Base-by-base conservation (phyloP, 1,140 invertebrate species). In the Papilio polytes region DNA sequence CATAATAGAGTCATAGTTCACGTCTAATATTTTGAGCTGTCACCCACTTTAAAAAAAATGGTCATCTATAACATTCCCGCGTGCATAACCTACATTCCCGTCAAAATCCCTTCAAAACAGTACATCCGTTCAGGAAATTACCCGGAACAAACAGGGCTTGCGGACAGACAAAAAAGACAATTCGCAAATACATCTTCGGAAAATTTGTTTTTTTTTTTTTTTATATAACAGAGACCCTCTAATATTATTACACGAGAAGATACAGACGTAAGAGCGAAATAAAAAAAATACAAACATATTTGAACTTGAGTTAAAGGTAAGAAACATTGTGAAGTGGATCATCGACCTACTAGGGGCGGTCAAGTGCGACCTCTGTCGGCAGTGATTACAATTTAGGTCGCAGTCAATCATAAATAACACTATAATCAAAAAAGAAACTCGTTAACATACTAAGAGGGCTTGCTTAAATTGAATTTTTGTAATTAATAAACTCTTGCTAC, bases 251-350 rank as follows among this genome's bases (percentile, higher is more conserved):
- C 2, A 26, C 2, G 26, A n/a, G n/a, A n/a, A n/a, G n/a, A n/a
- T n/a, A n/a, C n/a, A 18, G 6, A 56, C 9, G 0, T n/a, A n/a
- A n/a, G 15, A 56, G 18, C 4, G 0, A 56, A 56, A 2, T 56
- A 20, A 56, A 56, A 20, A n/a, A 20, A 9, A 20, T 1, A n/a
- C 12, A 63, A 63, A 31, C 20, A 15, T 26, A 63, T 63, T 63
- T 26, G 20, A 63, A 63, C 59, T 63, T 63, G 59, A 31, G 59
- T 63, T 26, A 26, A 26, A 20, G n/a, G n/a, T 56, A 20, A 63
- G 59, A 26, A 26, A 63, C 22, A 63, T 31, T 63, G 26, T 63
- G 22, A 63, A 63, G 59, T 63, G 59, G 59, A 63, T 31, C 59
- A 63, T 63, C 59, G 22, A 63, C 59, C 59, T 12, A 26, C 59